These are phyloP conservation scores for Daktulosphaira vitifoliae DNA, from an alignment of 1,140 invertebrate species.

Conservation along the genomic window DNA sequence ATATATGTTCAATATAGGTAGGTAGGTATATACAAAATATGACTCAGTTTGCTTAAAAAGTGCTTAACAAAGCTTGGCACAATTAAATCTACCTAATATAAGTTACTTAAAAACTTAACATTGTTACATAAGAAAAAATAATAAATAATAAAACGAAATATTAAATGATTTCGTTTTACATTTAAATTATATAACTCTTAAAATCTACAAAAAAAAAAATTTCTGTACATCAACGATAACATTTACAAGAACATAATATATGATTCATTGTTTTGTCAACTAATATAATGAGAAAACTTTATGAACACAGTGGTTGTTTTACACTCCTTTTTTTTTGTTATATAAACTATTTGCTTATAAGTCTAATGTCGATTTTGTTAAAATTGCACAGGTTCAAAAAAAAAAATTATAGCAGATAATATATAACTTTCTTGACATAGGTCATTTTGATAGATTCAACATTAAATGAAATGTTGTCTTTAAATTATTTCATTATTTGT, in stretches of 20 bases:
- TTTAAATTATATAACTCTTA: background rate
- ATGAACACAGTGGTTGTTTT: constrained; percentile 29
- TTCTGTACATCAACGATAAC: constrained; percentile 27
- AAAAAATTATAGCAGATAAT: background rate
- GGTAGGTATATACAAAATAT: constrained; percentile 9
- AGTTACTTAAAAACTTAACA: constrained; percentile 34
- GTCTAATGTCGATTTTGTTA: background rate
- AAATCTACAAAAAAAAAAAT: constrained; percentile 13
- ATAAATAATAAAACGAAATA: constrained; percentile 16
- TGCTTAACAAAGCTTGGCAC: constrained; percentile 32
- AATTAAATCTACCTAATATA: constrained; percentile 30
- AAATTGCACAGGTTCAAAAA: background rate
- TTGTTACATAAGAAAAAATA: constrained; percentile 3
- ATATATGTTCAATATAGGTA: too few relatives aligned
- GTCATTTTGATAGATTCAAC: background rate
- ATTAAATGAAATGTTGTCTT: background rate
- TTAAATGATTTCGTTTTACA: background rate
- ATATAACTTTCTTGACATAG: background rate
- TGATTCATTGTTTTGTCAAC: constrained; percentile 1
- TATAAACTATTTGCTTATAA: background rate
- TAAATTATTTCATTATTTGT: background rate
- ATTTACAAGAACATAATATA: constrained; percentile 21
- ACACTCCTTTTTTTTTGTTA: constrained; percentile 8
- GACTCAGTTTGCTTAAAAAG: constrained; percentile 31
- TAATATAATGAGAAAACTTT: constrained; percentile 21